Conservation (phyloP, 2,797 vertebrate genomes). For the Morus bassanus region DNA sequence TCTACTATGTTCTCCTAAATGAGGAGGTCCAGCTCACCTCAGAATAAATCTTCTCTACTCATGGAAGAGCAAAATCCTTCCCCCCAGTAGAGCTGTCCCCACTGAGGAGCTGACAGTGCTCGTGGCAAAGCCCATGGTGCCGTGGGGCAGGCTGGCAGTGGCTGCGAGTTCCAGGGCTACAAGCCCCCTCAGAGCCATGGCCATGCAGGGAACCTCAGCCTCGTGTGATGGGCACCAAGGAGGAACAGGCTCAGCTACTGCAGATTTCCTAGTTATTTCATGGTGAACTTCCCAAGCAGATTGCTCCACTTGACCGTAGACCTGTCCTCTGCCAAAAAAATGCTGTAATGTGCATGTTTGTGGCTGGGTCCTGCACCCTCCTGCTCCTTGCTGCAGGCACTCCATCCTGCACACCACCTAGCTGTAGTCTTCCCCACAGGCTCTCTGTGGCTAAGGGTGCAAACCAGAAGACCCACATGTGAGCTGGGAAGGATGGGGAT, state of each 20-base stretch:
- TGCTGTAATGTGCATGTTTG: fast-evolving
- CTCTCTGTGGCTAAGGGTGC: background rate
- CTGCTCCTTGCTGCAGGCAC: background rate
- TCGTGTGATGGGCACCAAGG: background rate
- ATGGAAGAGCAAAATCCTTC: background rate
- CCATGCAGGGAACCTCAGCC: background rate
- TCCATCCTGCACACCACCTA: background rate
- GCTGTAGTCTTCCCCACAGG: background rate
- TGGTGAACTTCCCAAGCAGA: background rate
- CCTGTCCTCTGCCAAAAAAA: background rate
- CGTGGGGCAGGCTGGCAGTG: background rate
- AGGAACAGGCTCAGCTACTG: background rate
- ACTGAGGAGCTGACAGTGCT: background rate
- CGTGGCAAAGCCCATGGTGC: background rate
- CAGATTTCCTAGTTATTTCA: background rate
- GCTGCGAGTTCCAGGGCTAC: background rate
- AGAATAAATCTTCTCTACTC: background rate
- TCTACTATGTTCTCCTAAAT: background rate
- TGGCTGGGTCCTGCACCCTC: background rate
- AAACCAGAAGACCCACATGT: background rate
- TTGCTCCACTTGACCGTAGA: background rate
- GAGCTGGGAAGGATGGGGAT: background rate
- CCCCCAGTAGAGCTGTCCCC: background rate
- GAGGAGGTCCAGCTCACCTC: background rate
- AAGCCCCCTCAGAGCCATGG: background rate